Evolutionary conservation across 2,797 vertebrate species (phyloP).

Genomic region (Sylvia borin): DNA sequence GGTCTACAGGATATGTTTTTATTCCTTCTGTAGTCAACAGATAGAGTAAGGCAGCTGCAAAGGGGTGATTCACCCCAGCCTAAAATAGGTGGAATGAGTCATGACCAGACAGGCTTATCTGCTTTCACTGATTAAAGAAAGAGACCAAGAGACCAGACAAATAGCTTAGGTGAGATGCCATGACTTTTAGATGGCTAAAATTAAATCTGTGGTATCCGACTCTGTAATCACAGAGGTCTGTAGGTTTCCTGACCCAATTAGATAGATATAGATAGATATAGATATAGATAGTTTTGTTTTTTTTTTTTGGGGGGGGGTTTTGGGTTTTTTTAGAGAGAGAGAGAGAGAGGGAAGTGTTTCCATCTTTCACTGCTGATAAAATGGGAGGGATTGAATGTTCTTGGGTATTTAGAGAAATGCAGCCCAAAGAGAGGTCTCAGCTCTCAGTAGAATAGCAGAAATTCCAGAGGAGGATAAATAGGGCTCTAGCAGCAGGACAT

Average conservation of each 20-base stretch:
- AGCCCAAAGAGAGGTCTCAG: background rate
- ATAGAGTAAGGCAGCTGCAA: slow-evolving; percentile 54
- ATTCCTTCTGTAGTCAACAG: slow-evolving; percentile 37
- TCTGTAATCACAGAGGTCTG: background rate
- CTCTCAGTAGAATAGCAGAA: background rate
- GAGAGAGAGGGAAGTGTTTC: background rate
- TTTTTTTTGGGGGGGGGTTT: too few relatives aligned
- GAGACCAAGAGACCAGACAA: slow-evolving; percentile 37
- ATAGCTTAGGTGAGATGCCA: slow-evolving; percentile 49
- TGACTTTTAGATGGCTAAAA: slow-evolving; percentile 26
- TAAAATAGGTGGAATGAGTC: slow-evolving; percentile 65
- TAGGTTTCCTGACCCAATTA: background rate
- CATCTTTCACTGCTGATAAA: background rate
- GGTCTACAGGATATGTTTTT: slow-evolving; percentile 11
- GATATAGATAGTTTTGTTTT: background rate
- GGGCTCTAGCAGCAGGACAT: background rate
- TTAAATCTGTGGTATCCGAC: background rate
- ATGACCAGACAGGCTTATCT: slow-evolving; percentile 59
- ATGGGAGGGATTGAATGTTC: background rate
- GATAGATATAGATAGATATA: too few relatives aligned
- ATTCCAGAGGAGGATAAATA: slow-evolving; percentile 7
- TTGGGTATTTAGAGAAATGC: background rate
- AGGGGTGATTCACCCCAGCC: slow-evolving; percentile 50
- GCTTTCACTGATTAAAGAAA: slow-evolving; percentile 38
- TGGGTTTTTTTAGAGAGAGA: too few relatives aligned